Conservation (phyloP, 2,797 vertebrate species). For the Molossus molossus region DNA sequence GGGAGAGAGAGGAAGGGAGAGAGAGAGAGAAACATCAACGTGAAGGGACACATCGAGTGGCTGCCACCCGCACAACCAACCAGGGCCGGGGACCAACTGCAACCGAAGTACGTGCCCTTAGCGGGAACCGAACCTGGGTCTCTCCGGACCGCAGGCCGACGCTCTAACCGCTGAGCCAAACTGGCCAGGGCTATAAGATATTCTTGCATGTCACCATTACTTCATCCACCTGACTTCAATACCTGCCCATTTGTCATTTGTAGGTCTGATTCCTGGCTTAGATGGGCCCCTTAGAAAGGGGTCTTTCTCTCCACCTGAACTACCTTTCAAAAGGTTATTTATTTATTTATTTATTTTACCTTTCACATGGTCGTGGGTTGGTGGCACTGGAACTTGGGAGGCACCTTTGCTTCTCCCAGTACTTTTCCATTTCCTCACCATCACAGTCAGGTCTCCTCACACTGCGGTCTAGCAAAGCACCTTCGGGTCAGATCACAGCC, state of each 20-base stretch:
- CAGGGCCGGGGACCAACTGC: too few species aligned
- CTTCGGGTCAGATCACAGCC: neutral
- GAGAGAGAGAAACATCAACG: too few species aligned
- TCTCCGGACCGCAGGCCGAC: too few species aligned
- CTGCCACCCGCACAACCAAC: too few species aligned
- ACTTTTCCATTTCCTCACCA: constrained; percentile 47
- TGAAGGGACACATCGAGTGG: too few species aligned
- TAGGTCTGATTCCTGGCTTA: constrained; percentile 55
- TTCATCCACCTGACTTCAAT: constrained; percentile 47
- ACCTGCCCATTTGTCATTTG: constrained; percentile 51
- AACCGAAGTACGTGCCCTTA: too few species aligned
- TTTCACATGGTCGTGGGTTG: constrained; percentile 47
- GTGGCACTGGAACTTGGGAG: constrained; percentile 53
- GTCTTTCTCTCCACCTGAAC: constrained; percentile 27
- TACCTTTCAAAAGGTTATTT: constrained; percentile 35
- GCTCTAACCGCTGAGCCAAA: too few species aligned
- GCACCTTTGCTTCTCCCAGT: constrained; percentile 20
- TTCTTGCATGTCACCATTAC: constrained; percentile 38
- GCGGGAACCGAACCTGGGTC: too few species aligned
- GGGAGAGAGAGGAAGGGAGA: too few species aligned
- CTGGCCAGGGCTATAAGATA: neutral
- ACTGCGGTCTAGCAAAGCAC: neutral
- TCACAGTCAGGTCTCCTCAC: neutral
- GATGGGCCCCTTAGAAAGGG: neutral
- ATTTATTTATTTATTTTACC: constrained; percentile 63